Conservation (phyloP, 2,888 invertebrate genomes). For the Morpho deidamia region DNA sequence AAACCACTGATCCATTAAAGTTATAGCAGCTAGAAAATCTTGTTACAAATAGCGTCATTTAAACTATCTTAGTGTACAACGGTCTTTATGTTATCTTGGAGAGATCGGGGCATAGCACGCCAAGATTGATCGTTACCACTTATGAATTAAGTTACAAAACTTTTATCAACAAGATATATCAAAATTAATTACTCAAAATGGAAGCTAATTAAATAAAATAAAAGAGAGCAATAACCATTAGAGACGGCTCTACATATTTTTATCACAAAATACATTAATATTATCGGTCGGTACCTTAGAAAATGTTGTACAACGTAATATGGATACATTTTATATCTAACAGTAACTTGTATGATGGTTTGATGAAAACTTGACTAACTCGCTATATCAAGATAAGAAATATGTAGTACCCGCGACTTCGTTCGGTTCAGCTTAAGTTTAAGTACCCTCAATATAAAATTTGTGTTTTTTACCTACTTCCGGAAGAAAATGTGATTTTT, state of each 20-base stretch:
- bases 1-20: no score
- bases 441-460: no score
- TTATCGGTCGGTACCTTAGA: neutral
- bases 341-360: no score
- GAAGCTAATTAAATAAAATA: constrained; percentile 5
- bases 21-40: no score
- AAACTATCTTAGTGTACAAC: neutral
- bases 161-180: constrained; percentile 2
- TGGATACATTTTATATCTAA: neutral
- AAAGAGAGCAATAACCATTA: neutral
- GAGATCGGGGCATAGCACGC: neutral
- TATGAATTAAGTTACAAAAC: constrained; percentile 2
- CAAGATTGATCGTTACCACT: constrained; percentile 4
- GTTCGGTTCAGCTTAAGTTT: no score
- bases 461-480: no score
- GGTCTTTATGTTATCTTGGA: neutral
- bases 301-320: neutral
- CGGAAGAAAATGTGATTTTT: no score
- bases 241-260: neutral
- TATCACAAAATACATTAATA: neutral
- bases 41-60: neutral
- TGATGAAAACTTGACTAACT: no score
- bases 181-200: constrained; percentile 6
- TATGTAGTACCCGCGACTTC: no score
- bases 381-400: no score